Conservation (phyloP, 2,113 vertebrate species). For the Gavia stellata region DNA sequence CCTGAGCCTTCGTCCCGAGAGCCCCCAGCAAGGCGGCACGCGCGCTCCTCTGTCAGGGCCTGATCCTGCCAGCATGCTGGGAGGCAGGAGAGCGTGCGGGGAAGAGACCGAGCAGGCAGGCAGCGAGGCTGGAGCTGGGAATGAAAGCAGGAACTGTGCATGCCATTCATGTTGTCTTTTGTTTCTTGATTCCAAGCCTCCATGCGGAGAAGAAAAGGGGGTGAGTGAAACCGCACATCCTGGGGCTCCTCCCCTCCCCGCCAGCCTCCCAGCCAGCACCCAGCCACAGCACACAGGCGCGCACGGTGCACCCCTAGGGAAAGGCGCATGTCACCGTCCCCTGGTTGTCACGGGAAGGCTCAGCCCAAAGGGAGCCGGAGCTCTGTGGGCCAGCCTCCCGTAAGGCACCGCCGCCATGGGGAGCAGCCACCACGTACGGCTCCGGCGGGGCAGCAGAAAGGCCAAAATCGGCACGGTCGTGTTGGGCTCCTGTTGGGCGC, state of each 20-base stretch:
- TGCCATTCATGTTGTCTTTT: slow-evolving; percentile 65
- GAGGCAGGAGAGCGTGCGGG: background rate
- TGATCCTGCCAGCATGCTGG: background rate
- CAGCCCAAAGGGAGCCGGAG: background rate
- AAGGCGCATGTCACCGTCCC: background rate
- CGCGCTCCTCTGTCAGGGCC: rapidly evolving
- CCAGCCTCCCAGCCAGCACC: background rate
- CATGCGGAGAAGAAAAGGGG: slow-evolving; percentile 96
- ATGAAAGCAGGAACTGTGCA: slow-evolving; percentile 25
- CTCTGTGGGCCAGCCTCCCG: background rate
- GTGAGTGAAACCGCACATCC: slow-evolving; percentile 77
- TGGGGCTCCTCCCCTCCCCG: background rate
- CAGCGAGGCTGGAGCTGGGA: slow-evolving; percentile 71
- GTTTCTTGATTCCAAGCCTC: slow-evolving; percentile 89
- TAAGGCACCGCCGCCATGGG: rapidly evolving
- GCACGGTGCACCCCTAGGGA: background rate
- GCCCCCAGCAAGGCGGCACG: rapidly evolving
- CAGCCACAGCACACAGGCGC: rapidly evolving
- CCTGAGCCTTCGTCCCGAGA: background rate
- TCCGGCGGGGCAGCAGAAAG: background rate
- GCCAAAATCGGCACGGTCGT: rapidly evolving
- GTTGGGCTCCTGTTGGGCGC: background rate
- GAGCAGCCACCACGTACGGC: rapidly evolving
- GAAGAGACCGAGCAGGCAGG: background rate
- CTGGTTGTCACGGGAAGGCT: background rate